Evolutionary conservation across 2,797 vertebrate genomes (phyloP), one percentile per base, ranked within the genome.

Genomic region (Chloroceryle amazona): DNA sequence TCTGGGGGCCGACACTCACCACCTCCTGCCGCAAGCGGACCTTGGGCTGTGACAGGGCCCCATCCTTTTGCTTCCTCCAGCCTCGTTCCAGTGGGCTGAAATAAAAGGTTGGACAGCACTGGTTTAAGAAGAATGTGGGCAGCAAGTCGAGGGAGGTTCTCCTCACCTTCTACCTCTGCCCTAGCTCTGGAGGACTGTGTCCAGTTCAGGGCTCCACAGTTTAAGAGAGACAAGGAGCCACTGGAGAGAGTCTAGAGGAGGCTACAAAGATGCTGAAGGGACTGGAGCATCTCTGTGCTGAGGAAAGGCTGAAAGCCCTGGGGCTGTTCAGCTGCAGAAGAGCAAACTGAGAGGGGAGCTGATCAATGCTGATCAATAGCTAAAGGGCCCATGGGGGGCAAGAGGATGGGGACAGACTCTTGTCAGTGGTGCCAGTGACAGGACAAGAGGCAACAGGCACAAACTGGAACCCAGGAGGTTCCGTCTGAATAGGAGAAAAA

Each of bases 11-110:
- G 3, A 99, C 46, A 9, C 99, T 99, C 95, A 99, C 99, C 93
- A 99, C 99, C 97, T 99, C 99, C 98, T 99, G 99, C 66, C 98
- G 98, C 87, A 99, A 97, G 46, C 99, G 99, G 68, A 99, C 98
- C 97, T 99, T 99, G 35, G 99, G 99, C 89, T 99, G 99, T 13
- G 98, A 92, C 15, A 97, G 46, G 10, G 92, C 86, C 10, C 98
- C 98, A 1, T 99, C 99, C 94, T 99, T 99, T 44, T 98, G 98
- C 86, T 99, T 99, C 81, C 99, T 98, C 99, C 99, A 99, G 89
- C 99, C 99, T 62, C 99, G 98, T 93, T 99, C 99, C 97, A 99
- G 96, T 44, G 99, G 99, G 82, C 99, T 99, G 97, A 3, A 96
- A 89, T 9, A 29, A 63, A 51, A 55, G 49, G 25, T 3, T 3